phyloP scores from a whole-genome alignment of 2,888 invertebrate species.

The Dromius quadrimaculatus region DNA sequence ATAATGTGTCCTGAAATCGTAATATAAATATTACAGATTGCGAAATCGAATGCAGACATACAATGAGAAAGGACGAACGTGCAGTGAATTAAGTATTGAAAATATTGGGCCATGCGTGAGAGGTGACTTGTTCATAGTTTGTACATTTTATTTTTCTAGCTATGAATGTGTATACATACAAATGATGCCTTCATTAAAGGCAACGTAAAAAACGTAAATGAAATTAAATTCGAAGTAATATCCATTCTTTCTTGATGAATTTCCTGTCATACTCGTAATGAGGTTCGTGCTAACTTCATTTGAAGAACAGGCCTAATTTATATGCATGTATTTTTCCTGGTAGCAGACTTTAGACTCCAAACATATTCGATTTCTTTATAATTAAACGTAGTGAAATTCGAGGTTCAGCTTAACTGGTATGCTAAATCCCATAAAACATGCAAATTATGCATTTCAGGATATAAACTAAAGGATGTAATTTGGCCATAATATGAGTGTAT shows the following conservation, averaged over 20 bases:
- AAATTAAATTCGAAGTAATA: constrained; percentile 26
- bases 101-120: constrained; percentile 18
- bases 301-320: no score
- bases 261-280: constrained; percentile 12
- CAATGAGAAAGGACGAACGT: constrained; percentile 36
- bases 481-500: constrained; percentile 11
- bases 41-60: constrained; percentile 45
- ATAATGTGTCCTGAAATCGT: constrained; percentile 51
- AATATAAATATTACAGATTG: constrained; percentile 51
- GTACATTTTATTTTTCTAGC: no score
- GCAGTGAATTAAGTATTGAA: constrained; percentile 47
- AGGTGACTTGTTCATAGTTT: constrained; percentile 2
- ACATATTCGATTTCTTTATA: no score
- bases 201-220: no score
- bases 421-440: no score
- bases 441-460: not conserved
- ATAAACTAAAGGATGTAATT: constrained; percentile 15
- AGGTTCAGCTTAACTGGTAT: no score
- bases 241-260: constrained; percentile 14
- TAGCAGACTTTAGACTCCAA: no score
- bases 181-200: no score
- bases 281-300: no score
- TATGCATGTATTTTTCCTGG: no score
- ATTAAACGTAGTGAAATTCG: no score
- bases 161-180: no score